phyloP scores from a whole-genome alignment of 2,888 invertebrate genomes.

The Ochlodes sylvanus region DNA sequence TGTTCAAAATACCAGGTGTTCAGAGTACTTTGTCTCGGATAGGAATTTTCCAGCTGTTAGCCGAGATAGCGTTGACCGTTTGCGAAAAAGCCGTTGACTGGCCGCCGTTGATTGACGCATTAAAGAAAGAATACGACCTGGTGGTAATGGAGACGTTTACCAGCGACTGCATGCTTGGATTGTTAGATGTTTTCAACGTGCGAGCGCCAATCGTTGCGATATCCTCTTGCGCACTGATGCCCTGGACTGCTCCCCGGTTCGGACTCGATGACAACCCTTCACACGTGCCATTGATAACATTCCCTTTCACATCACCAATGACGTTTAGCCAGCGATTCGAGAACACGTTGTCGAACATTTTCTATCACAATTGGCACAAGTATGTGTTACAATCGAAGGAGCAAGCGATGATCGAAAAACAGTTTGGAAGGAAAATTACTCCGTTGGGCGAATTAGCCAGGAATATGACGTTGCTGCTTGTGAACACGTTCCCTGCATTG shows the following conservation, averaged over 20 bases:
- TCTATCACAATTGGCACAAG: constrained; percentile 66
- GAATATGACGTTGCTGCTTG: constrained; percentile 81
- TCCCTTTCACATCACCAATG: constrained; percentile 77
- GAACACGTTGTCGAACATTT: constrained; percentile 61
- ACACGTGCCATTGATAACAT: constrained; percentile 82
- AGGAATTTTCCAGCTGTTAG: constrained; percentile 59
- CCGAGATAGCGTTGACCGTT: constrained; percentile 62
- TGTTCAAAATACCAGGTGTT: constrained; percentile 56
- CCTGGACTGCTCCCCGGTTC: constrained; percentile 79
- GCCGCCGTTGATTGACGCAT: constrained; percentile 63
- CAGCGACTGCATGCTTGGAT: constrained; percentile 87
- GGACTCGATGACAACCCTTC: constrained; percentile 79
- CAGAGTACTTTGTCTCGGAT: constrained; percentile 57
- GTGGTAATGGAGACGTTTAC: constrained; percentile 86
- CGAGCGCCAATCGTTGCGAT: constrained; percentile 84
- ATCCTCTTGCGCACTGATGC: constrained; percentile 84
- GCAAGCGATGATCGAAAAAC: constrained; percentile 68
- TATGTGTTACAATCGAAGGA: constrained; percentile 64
- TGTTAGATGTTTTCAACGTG: constrained; percentile 80
- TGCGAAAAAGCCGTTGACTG: constrained; percentile 70
- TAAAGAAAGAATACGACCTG: constrained; percentile 85
- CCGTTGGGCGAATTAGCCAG: constrained; percentile 79
- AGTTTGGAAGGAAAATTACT: constrained; percentile 76
- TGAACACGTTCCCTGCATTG: constrained; percentile 86
- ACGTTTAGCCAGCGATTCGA: constrained; percentile 78